A percentile compares a stretch with the other conserved stretches of the same genome.
These are phyloP conservation scores for Eristalinus sepulchralis DNA, from an alignment of 2,888 invertebrate genomes.

Conservation along the genomic window DNA sequence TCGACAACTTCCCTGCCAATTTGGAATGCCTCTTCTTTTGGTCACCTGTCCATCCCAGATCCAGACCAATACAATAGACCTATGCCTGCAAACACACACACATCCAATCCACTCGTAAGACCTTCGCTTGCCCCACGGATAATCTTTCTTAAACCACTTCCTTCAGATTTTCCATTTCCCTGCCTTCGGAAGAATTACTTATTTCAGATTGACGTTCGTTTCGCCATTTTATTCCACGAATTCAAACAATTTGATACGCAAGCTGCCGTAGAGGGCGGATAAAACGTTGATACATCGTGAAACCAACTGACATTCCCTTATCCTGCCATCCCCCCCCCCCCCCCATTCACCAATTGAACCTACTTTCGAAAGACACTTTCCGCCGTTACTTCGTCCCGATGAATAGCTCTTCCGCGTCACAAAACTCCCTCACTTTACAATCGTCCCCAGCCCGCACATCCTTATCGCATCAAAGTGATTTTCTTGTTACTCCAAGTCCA, in stretches of 20 bases:
- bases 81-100: no score
- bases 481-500: not conserved
- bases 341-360: not conserved
- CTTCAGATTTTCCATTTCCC: not conserved
- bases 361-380: not conserved
- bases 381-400: not conserved
- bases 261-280: not conserved
- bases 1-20: no score
- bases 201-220: not conserved
- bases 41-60: no score
- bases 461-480: conserved; percentile 12
- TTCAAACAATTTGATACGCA: not conserved
- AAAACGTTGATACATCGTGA: not conserved
- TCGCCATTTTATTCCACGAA: not conserved
- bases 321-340: not conserved
- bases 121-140: not conserved
- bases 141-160: not conserved
- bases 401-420: not conserved
- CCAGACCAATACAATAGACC: no score
- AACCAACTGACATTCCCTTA: not conserved
- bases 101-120: no score
- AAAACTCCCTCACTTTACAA: not conserved
- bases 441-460: not conserved
- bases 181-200: not conserved
- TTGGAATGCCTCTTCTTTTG: no score